Conservation (phyloP, 2,797 vertebrate species). For the Gadopsis bispinosus region DNA sequence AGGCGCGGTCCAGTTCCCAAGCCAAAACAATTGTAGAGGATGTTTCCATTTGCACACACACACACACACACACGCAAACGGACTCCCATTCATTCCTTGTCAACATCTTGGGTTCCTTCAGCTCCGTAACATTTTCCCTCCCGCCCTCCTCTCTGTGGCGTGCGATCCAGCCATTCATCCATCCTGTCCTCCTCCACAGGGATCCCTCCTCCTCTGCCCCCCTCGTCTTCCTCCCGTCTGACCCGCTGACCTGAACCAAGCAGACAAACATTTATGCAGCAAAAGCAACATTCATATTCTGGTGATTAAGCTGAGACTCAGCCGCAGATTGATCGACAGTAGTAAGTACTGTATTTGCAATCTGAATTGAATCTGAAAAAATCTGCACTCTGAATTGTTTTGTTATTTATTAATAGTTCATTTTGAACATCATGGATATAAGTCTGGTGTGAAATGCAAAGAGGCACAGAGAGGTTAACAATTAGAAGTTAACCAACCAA, state of each 20-base stretch:
- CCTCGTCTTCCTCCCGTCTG: conserved; percentile 50
- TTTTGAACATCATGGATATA: background rate
- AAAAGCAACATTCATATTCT: conserved; percentile 40
- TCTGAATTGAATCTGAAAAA: conserved; percentile 1
- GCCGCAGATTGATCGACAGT: conserved; percentile 1
- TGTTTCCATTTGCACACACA: conserved; percentile 39
- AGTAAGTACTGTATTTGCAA: background rate
- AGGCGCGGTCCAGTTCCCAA: conserved; percentile 42
- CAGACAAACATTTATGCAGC: conserved; percentile 59
- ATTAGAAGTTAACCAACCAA: background rate
- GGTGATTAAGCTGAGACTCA: conserved; percentile 14
- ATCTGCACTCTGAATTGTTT: background rate
- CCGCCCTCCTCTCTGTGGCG: conserved; percentile 52
- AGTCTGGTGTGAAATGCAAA: too few species aligned
- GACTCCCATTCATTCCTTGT: conserved; percentile 50
- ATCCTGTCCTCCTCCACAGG: conserved; percentile 73
- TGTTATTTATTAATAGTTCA: conserved; percentile 1
- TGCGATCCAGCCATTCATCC: conserved; percentile 70
- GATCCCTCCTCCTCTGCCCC: conserved; percentile 48
- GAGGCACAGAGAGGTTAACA: background rate
- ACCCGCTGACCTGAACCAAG: conserved; percentile 62
- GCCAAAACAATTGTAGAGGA: conserved; percentile 47
- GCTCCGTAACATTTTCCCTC: conserved; percentile 45
- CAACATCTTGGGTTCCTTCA: conserved; percentile 47
- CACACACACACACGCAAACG: conserved; percentile 34